A percentile compares a stretch with the other conserved stretches of the same genome.
These are phyloP conservation scores for Netelia inedita DNA, from an alignment of 2,888 invertebrate species.

Conservation along the genomic window DNA sequence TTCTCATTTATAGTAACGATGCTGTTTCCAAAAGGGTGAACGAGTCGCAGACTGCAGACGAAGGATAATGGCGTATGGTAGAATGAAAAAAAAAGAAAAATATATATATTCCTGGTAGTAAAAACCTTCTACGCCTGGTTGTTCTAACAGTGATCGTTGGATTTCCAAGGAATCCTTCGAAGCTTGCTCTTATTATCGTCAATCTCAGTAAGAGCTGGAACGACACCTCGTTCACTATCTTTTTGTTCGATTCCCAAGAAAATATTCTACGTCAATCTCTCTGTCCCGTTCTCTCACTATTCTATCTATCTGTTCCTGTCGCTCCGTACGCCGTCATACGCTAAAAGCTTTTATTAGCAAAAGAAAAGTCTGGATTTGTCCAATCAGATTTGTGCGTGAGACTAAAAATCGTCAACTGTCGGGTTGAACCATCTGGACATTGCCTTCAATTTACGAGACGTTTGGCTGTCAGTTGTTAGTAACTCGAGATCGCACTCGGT, in stretches of 20 bases:
- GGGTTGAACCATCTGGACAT: not conserved
- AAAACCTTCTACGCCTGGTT: conserved; percentile 35
- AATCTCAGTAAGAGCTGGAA: conserved; percentile 38
- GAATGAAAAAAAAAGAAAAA: conserved; percentile 6
- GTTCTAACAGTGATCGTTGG: conserved; percentile 45
- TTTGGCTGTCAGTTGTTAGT: not conserved
- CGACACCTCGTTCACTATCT: conserved; percentile 38
- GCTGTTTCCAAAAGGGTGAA: not conserved
- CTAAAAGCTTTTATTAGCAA: not conserved
- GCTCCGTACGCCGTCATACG: not conserved
- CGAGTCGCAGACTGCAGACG: conserved; percentile 14
- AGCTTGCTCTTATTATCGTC: conserved; percentile 40
- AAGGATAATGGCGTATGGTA: conserved; percentile 1
- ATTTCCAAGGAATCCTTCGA: conserved; percentile 31
- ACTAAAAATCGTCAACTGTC: conserved; percentile 10
- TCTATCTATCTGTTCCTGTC: not conserved
- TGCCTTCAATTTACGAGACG: not conserved
- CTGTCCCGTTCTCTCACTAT: not conserved
- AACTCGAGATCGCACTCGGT: conserved; percentile 2
- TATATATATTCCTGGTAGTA: not conserved
- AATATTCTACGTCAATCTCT: conserved; percentile 3
- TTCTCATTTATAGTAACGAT: not conserved
- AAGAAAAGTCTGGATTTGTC: conserved; percentile 26
- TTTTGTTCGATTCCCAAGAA: conserved; percentile 10
- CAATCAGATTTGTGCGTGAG: not conserved